phyloP scores from a whole-genome alignment of 2,797 vertebrate genomes.

The Centroberyx gerrardi region DNA sequence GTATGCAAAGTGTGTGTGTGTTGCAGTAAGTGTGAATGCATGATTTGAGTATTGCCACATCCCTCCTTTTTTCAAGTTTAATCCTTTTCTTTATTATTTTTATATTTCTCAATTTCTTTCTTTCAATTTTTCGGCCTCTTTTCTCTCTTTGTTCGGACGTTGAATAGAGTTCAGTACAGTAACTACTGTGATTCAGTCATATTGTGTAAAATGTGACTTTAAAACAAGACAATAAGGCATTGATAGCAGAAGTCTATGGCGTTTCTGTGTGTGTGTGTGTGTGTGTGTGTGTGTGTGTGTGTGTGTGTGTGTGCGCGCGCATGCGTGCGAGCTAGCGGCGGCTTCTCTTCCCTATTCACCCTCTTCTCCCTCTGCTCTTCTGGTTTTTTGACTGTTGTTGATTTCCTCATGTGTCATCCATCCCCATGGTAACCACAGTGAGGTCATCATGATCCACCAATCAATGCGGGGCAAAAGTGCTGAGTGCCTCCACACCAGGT shows the following conservation, averaged over 20 bases:
- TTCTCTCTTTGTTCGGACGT: slow-evolving; percentile 13
- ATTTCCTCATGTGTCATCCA: slow-evolving; percentile 92
- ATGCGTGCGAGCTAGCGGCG: slow-evolving; percentile 15
- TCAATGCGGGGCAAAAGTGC: slow-evolving; percentile 99
- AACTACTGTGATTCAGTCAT: slow-evolving; percentile 4
- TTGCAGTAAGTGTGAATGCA: neutral
- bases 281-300: neutral
- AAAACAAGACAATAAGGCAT: slow-evolving; percentile 9
- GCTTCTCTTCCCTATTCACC: slow-evolving; percentile 75
- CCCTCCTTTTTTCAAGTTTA: neutral
- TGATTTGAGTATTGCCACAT: neutral
- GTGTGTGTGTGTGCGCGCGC: slow-evolving; percentile 4
- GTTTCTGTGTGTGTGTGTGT: slow-evolving; percentile 10
- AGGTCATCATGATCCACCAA: slow-evolving; percentile 98
- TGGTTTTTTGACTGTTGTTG: slow-evolving; percentile 82
- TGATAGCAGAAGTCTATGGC: slow-evolving; percentile 17
- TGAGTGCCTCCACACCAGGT: slow-evolving; percentile 98
- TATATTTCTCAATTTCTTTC: neutral
- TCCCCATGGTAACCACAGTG: slow-evolving; percentile 96
- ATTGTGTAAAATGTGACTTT: slow-evolving; percentile 16
- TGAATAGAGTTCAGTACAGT: slow-evolving; percentile 21
- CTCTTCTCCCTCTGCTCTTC: slow-evolving; percentile 80
- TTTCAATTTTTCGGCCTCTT: neutral
- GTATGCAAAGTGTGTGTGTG: slow-evolving; percentile 18
- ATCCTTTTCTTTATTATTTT: neutral